Evolutionary conservation across 2,113 vertebrate species (phyloP), one percentile per base, ranked within the genome.

Genomic region (Dunckerocampus dactyliophorus): DNA sequence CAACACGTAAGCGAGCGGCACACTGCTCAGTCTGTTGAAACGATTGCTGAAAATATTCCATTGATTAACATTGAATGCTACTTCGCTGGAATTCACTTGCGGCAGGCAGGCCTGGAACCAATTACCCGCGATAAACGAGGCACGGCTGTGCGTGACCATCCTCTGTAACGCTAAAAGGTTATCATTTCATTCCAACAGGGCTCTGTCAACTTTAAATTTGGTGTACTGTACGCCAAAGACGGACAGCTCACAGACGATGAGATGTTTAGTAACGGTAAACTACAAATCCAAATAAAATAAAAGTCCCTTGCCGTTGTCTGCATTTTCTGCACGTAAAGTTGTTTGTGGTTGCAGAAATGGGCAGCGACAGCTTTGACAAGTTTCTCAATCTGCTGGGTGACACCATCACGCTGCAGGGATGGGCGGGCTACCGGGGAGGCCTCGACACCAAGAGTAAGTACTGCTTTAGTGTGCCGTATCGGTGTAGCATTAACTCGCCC

Each of bases 151-250:
- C 24, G 5, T 28, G 24, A 5, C 2, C 24, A 28, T 3, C 24
- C 24, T 3, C 24, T 28, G 24, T 5, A 28, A 28, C 2, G 5
- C 13, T 43, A 43, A 43, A 43, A 13, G 11, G 14, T 1, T 43
- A 43, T 43, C 8, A 54, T 4, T 20, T 1, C 39, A 43, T 50
- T 53, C 80, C 86, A 58, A 16, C 75, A 99, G 97, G 97, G 97
- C 60, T 98, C 95, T 12, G 97, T 99, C 83, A 98, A 99, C 89
- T 98, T 99, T 88, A 99, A 99, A 87, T 98, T 99, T 81, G 97
- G 97, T 67, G 90, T 99, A 72, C 94, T 99, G 69, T 99, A 90
- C 86, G 95, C 95, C 84, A 99, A 93, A 92, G 95, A 98, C 1
- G 97, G 97, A 31, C 97, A 99, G 85, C 92, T 99, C 69, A 99